Conservation (phyloP, 2,113 vertebrate species). For the Rousettus leschenaultii region DNA sequence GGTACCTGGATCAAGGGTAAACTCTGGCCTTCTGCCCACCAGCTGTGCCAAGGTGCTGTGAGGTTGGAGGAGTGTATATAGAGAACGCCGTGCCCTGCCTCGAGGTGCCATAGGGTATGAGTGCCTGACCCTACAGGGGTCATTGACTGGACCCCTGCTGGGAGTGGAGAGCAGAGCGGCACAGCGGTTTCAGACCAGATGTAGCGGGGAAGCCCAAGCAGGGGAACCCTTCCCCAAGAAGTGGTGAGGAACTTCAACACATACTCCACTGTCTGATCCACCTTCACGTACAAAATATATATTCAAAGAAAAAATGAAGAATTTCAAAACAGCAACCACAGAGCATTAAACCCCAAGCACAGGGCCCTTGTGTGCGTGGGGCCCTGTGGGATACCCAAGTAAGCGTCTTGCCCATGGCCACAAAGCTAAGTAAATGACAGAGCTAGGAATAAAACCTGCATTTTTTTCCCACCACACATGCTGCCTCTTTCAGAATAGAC, state of each 20-base stretch:
- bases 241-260: neutral
- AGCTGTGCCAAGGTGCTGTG: neutral
- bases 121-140: neutral
- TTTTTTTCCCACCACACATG: constrained; percentile 40
- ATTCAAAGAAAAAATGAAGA: neutral
- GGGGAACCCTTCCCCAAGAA: neutral
- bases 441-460: constrained; percentile 51
- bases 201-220: accelerated
- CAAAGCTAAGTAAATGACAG: constrained; percentile 52
- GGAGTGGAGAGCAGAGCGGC: too few relatives aligned
- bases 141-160: neutral
- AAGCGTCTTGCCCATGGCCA: constrained; percentile 10
- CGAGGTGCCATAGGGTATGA: neutral
- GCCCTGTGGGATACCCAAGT: neutral
- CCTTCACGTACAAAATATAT: neutral
- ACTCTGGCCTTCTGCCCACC: neutral
- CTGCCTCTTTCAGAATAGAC: constrained; percentile 69
- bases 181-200: neutral
- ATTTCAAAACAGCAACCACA: neutral
- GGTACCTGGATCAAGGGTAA: neutral
- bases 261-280: neutral
- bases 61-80: too few relatives aligned
- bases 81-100: neutral
- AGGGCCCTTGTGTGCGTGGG: neutral
- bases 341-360: neutral